phyloP scores from a whole-genome alignment of 2,113 vertebrate species.

The Turnix velox region DNA sequence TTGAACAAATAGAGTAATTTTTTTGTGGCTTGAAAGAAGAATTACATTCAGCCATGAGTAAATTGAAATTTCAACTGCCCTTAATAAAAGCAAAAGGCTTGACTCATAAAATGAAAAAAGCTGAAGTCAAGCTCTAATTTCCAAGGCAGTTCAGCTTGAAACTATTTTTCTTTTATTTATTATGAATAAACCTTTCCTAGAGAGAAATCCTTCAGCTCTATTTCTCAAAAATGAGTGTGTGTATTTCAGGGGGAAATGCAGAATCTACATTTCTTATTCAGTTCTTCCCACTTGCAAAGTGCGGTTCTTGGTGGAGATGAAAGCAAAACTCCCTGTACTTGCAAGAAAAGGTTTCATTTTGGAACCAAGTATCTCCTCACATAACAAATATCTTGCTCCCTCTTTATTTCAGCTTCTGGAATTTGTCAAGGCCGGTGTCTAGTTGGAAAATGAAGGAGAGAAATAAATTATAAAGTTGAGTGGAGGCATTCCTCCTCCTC shows the following conservation, averaged over 20 bases:
- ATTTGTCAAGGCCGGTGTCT: neutral
- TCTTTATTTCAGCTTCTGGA: neutral
- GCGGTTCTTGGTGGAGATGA: neutral
- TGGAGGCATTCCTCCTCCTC: neutral
- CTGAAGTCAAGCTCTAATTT: slow-evolving; percentile 9
- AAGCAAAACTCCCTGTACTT: neutral
- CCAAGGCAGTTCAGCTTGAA: neutral
- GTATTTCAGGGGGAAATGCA: neutral
- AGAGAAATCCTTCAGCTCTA: neutral
- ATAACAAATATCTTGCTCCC: neutral
- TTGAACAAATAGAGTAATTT: neutral
- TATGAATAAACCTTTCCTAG: neutral
- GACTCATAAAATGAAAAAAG: neutral
- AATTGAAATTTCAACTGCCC: slow-evolving; percentile 21
- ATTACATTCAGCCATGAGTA: neutral
- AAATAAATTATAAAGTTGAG: neutral
- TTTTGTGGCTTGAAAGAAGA: neutral
- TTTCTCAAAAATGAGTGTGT: neutral
- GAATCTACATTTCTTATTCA: neutral
- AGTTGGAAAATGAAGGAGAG: neutral
- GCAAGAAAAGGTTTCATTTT: neutral
- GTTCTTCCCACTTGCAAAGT: neutral
- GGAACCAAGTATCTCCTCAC: neutral
- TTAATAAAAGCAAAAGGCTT: slow-evolving; percentile 9
- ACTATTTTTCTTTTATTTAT: slow-evolving; percentile 15